phyloP scores from a whole-genome alignment of 2,113 vertebrate genomes.

The Phalacrocorax aristotelis region DNA sequence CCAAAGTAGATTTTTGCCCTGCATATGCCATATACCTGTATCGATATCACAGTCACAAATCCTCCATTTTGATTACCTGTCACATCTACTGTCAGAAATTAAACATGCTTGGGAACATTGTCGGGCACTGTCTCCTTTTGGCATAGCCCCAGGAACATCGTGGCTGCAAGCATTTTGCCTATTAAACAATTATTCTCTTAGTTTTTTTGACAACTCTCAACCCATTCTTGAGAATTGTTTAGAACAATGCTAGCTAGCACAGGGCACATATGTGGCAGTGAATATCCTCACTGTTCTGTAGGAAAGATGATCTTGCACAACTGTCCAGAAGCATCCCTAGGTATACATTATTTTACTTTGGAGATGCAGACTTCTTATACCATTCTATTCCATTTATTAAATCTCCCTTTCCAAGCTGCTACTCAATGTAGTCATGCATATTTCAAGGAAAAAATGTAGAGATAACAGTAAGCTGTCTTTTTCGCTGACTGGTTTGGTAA shows the following conservation, averaged over 20 bases:
- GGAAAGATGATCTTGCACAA: not conserved
- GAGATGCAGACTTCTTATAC: not conserved
- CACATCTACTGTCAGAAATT: not conserved
- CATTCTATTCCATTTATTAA: not conserved
- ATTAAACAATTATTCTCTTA: not conserved
- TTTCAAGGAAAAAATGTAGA: not conserved
- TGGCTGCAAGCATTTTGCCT: not conserved
- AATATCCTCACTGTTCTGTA: not conserved
- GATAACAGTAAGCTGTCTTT: not conserved
- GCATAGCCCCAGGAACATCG: not conserved
- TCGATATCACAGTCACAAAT: not conserved
- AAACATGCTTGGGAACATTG: not conserved
- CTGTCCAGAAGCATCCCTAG: not conserved
- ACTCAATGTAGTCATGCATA: not conserved
- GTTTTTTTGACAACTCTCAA: not conserved
- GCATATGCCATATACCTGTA: not conserved
- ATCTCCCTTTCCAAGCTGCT: not conserved
- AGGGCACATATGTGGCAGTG: not conserved
- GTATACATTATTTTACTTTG: not conserved
- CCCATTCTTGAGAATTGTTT: not conserved
- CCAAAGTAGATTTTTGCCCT: not conserved
- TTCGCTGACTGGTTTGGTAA: not conserved
- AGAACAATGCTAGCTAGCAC: not conserved
- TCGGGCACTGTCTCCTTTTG: not conserved
- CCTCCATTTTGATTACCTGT: not conserved